phyloP scores from a whole-genome alignment of 2,888 invertebrate genomes.

The Galerucella calmariensis region DNA sequence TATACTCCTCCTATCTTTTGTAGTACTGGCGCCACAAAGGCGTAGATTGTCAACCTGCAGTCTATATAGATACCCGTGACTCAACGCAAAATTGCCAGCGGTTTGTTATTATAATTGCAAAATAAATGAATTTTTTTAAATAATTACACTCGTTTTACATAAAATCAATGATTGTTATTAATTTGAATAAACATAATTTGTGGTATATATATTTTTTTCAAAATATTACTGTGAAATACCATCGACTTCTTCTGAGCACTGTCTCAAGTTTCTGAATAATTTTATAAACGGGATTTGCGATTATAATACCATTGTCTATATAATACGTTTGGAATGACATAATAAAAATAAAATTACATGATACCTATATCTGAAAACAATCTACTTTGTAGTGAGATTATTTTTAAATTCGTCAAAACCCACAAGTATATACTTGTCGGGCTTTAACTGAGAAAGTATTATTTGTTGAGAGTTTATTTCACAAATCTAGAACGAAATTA shows the following conservation, averaged over 20 bases:
- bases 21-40: slow-evolving; percentile 4
- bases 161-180: background rate
- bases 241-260: background rate
- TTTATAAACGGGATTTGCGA: background rate
- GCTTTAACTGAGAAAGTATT: background rate
- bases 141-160: background rate
- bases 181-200: background rate
- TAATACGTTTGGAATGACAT: background rate
- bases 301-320: background rate
- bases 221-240: too few relatives aligned
- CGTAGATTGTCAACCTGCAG: background rate
- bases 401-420: background rate
- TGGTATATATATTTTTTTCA: background rate
- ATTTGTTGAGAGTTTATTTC: background rate
- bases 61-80: background rate
- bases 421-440: background rate
- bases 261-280: background rate
- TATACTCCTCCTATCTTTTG: background rate
- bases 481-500: too few relatives aligned
- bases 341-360: background rate
- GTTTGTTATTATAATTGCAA: background rate
- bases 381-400: background rate
- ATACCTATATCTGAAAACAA: background rate
- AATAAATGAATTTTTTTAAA: background rate
- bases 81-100: background rate